Evolutionary conservation across 2,797 vertebrate species (phyloP), one percentile per base, ranked within the genome.

Genomic region (Coranthus polyacanthus): DNA sequence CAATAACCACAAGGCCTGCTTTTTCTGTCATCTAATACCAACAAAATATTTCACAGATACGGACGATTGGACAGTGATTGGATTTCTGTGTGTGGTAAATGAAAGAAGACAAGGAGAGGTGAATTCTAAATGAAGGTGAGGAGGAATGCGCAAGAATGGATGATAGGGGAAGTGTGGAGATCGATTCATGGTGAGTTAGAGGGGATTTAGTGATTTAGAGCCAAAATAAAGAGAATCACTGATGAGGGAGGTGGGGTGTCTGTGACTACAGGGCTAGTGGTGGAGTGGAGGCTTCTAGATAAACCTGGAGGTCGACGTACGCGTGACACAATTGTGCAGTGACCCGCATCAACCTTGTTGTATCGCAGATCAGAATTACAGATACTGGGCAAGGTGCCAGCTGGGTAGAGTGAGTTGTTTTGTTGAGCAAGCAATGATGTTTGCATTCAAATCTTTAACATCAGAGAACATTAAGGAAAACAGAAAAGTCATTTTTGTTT

Each of bases 41-140:
- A 89, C 85, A 79, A 83, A 89, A 88, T 89, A 89, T 91, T 89
- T 91, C 87, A 90, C 86, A 89, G 86, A 83, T 84, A 88, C 60
- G 77, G 89, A 64, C 73, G 80, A 91, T 86, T 89, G 89, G 82
- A 72, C 82, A 69, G 80, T 86, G 84, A 93, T 92, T 92, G 87
- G 82, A 92, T 91, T 91, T 84, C 78, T 56, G 73, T 66, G 86
- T 78, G 84, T 77, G 78, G 78, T 82, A 89, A 92, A 90, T 89
- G 82, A 87, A 88, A 85, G 75, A 75, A 84, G 86, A 89, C 81
- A 84, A 82, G 85, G 77, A 72, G 74, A 84, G 80, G 78, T 78
- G 78, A 72, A 79, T 83, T 88, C 69, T 72, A 87, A 89, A 90
- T 85, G 77, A 89, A 79, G 77, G 67, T n/a, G 55, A 81, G 79